These are phyloP conservation scores for Pterocles gutturalis DNA, from an alignment of 2,113 vertebrate genomes.

Conservation along the genomic window DNA sequence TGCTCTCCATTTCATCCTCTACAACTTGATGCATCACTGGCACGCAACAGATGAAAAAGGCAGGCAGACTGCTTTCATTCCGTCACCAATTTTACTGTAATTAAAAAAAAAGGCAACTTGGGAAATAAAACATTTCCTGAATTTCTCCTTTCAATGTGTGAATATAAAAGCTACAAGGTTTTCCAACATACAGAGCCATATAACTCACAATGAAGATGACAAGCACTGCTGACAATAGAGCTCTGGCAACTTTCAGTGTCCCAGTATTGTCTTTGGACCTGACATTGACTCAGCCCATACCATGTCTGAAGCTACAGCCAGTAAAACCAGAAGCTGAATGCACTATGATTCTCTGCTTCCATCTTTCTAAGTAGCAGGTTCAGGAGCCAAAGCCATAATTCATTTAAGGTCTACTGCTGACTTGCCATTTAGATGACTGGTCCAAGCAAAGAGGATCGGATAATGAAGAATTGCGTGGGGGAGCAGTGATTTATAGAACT, in stretches of 20 bases:
- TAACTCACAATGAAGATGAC: background rate
- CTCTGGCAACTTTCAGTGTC: background rate
- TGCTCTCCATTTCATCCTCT: background rate
- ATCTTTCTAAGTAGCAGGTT: background rate
- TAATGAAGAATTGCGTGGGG: background rate
- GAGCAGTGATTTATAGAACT: background rate
- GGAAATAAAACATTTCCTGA: conserved; percentile 4
- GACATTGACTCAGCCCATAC: background rate
- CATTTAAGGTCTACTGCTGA: background rate
- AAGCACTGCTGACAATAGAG: background rate
- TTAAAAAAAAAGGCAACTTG: background rate
- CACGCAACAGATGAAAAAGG: background rate
- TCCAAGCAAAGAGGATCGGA: background rate
- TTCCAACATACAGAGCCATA: background rate
- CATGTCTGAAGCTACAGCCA: background rate
- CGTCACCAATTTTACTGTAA: background rate
- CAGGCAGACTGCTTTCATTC: background rate
- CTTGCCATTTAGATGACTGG: background rate
- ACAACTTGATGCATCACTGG: background rate
- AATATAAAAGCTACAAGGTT: background rate
- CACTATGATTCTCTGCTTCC: background rate
- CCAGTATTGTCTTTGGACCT: background rate
- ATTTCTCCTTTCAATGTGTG: conserved; percentile 1
- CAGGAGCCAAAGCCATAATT: conserved; percentile 5
- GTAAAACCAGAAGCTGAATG: background rate